Evolutionary conservation across 2,888 invertebrate genomes (phyloP).

Genomic region (Glaucopsyche alexis): DNA sequence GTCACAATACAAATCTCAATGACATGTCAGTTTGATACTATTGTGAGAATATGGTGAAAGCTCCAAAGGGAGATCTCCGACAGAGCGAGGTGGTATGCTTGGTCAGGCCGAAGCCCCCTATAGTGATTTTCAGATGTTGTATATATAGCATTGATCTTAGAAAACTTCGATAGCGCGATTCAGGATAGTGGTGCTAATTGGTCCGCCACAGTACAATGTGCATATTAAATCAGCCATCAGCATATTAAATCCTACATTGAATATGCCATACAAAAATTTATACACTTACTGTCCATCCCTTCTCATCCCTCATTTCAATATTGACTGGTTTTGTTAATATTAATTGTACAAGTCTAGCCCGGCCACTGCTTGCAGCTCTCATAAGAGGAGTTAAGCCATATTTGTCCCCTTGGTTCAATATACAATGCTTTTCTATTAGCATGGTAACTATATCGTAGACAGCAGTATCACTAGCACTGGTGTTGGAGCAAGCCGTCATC

Average conservation of each 20-base stretch:
- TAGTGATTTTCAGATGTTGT: too few species aligned
- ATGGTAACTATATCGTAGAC: conserved; percentile 69
- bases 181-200: too few species aligned
- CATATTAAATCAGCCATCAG: too few species aligned
- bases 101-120: too few species aligned
- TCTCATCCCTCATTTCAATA: conserved; percentile 79
- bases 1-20: too few species aligned
- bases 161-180: too few species aligned
- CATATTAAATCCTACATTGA: not conserved
- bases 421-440: conserved; percentile 74
- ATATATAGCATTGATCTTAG: too few species aligned
- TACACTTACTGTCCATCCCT: conserved; percentile 81
- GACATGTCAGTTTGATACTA: too few species aligned
- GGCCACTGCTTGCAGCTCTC: conserved; percentile 80
- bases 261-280: not conserved
- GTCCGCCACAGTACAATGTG: not conserved
- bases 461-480: conserved; percentile 64
- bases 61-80: too few species aligned
- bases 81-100: too few species aligned
- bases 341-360: conserved; percentile 71
- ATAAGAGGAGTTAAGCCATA: conserved; percentile 82
- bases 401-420: conserved; percentile 78
- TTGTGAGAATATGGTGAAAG: too few species aligned
- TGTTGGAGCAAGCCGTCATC: conserved; percentile 82
- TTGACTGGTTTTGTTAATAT: conserved; percentile 75